Base-by-base conservation (phyloP, 2,113 vertebrate species). In the Myrmecophaga tridactyla region DNA sequence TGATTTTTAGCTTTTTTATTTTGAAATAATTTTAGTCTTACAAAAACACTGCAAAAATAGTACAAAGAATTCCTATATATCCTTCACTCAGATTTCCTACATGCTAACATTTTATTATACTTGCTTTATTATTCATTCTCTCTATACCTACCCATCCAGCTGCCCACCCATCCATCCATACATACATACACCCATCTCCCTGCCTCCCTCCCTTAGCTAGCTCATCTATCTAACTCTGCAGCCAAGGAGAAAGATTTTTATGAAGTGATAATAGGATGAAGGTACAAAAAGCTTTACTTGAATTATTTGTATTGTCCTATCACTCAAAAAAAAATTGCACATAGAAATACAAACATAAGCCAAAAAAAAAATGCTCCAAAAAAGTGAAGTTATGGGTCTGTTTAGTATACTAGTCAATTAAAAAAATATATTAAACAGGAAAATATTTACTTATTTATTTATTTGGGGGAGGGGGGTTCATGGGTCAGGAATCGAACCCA, bases 391-490 rank as follows among this genome's bases (percentile, higher is more conserved):
- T 92, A 58, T 36, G 7, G 12, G 7, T 86, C n/a, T 82, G 12
- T 77, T 91, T 86, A 86, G 10, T 34, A 65, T 1, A 82, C 13
- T 17, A 73, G 23, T 77, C 29, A 60, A 53, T 56, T 85, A 36
- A n/a, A 88, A 73, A 43, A 34, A 6, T 34, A 72, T n/a, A 36
- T 67, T 81, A 93, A 93, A 88, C 62, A 95, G 60, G 94, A 78
- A 86, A 31, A 72, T 48, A 36, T 21, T 89, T 3, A n/a, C n/a
- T n/a, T n/a, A n/a, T n/a, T n/a, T n/a, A n/a, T n/a, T n/a, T n/a
- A n/a, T n/a, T n/a, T n/a, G n/a, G n/a, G n/a, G n/a, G n/a, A n/a
- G n/a, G n/a, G n/a, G n/a, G n/a, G n/a, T n/a, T n/a, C n/a, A n/a
- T n/a, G n/a, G n/a, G n/a, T n/a, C n/a, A n/a, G n/a, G n/a, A n/a